Base-by-base conservation (phyloP, 2,113 vertebrate species). In the Ophiodon elongatus region DNA sequence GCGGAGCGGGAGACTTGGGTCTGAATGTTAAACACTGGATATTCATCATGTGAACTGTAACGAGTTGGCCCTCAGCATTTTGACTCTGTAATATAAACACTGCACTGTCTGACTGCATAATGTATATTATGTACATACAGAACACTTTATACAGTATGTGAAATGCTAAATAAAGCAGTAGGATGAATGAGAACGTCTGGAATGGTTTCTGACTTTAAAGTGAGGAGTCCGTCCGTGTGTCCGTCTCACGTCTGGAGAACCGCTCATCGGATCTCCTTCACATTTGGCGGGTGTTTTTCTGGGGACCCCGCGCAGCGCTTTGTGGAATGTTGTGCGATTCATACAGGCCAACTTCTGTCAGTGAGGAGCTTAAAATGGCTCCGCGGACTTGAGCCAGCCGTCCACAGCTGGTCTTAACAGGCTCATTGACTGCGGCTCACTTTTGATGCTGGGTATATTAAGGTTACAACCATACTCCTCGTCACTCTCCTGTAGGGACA, bases 71-170 rank as follows among this genome's bases (percentile, higher is more conserved):
- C 33, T 68, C 37, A 57, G 72, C 73, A 69, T 83, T 80, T 68
- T 85, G 70, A 69, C 73, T 70, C 79, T 92, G 85, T 85, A 89
- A 79, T 70, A 76, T 75, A 79, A 87, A 85, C 74, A 77, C 43
- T 75, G 85, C 63, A 90, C 65, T 73, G 57, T 76, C 63, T 87
- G 73, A 85, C 43, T 82, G 76, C 71, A 50, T 79, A 11, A 73
- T 94, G 88, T 94, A 92, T 76, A 92, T 90, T 85, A 78, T 94
- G 92, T 93, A 94, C 71, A 92, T 94, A 94, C 45, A 84, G 66
- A 89, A 86, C 13, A 71, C 84, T 91, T 94, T 89, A 76, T 88
- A 85, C 69, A 76, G 81, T 86, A 91, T 87, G 82, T 89, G 52
- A 78, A 84, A 86, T 86, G 79, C 70, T 85, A 45, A 94, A 91